Conservation (phyloP, 1,140 invertebrate genomes). For the Chymomyza costata region DNA sequence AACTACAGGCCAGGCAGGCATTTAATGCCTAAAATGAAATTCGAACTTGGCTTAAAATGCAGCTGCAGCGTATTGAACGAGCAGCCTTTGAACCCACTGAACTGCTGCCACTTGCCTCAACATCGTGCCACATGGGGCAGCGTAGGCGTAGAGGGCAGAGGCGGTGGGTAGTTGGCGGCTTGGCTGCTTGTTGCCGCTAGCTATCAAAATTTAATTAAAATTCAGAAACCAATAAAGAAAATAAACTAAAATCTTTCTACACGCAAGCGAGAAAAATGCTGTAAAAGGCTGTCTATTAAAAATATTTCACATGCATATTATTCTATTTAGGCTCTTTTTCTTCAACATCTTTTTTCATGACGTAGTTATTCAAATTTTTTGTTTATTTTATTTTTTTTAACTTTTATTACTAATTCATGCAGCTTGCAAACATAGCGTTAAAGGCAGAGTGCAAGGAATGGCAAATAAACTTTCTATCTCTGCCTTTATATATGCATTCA, state of each 20-base stretch:
- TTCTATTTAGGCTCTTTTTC: no score
- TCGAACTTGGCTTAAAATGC: no score
- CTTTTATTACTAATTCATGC: constrained; percentile 9
- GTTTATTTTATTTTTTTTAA: constrained; percentile 31
- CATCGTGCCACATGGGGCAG: no score
- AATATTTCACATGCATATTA: constrained; percentile 40
- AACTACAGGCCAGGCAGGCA: no score
- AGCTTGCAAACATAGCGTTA: no score
- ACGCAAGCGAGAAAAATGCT: constrained; percentile 7
- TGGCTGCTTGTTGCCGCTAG: constrained; percentile 22
- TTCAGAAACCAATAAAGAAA: constrained; percentile 53
- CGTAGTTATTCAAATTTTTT: no score
- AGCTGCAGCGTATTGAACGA: constrained; percentile 30
- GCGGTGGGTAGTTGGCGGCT: no score
- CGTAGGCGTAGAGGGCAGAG: no score
- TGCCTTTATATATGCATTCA: constrained; percentile 7
- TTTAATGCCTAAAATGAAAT: no score
- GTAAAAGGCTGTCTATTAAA: constrained; percentile 32
- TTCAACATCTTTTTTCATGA: no score
- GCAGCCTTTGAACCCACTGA: no score
- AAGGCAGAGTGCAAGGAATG: no score
- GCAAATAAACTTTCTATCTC: constrained; percentile 21
- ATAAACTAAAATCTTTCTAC: constrained; percentile 54
- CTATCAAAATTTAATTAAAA: constrained; percentile 64
- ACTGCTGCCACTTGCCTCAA: neutral